A percentile compares a stretch with the other conserved stretches of the same genome.
These are phyloP conservation scores for Oryzias curvinotus DNA, from an alignment of 2,113 vertebrate species.

Conservation along the genomic window DNA sequence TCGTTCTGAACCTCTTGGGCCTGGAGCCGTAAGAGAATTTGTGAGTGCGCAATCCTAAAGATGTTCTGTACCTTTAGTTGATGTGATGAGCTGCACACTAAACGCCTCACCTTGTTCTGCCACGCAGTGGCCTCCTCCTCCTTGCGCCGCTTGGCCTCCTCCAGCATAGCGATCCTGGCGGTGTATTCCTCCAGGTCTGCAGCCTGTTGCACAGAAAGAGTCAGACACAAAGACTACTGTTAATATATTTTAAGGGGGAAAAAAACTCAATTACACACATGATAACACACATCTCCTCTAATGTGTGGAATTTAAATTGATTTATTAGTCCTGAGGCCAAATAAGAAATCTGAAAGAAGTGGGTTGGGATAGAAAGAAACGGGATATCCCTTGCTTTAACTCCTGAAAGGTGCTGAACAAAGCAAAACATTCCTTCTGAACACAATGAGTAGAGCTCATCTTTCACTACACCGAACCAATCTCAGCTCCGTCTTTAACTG, in stretches of 20 bases:
- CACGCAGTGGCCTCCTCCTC: slow-evolving; percentile 88
- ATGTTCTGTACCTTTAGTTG: background rate
- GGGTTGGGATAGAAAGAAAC: too few species aligned
- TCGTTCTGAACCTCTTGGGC: slow-evolving; percentile 88
- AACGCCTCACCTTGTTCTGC: slow-evolving; percentile 85
- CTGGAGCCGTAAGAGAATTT: slow-evolving; percentile 62
- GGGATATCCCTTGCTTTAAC: too few species aligned
- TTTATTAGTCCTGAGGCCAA: too few species aligned
- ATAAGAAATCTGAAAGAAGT: too few species aligned
- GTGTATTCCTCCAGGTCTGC: slow-evolving; percentile 89
- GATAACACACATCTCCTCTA: too few species aligned
- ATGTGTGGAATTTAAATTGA: too few species aligned
- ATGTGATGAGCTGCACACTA: background rate
- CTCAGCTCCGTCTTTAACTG: slow-evolving; percentile 11
- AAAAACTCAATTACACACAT: too few species aligned
- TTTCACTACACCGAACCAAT: slow-evolving; percentile 28
- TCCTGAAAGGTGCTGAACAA: too few species aligned
- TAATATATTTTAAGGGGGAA: background rate
- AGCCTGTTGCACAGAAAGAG: slow-evolving; percentile 73
- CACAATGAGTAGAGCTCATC: slow-evolving; percentile 15
- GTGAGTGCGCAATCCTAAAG: too few species aligned
- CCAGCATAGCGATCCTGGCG: slow-evolving; percentile 85
- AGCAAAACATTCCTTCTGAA: slow-evolving; percentile 7
- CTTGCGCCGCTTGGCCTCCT: slow-evolving; percentile 87
- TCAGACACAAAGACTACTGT: background rate